Conservation (phyloP, 2,113 vertebrate species). For the Oncorhynchus tshawytscha region DNA sequence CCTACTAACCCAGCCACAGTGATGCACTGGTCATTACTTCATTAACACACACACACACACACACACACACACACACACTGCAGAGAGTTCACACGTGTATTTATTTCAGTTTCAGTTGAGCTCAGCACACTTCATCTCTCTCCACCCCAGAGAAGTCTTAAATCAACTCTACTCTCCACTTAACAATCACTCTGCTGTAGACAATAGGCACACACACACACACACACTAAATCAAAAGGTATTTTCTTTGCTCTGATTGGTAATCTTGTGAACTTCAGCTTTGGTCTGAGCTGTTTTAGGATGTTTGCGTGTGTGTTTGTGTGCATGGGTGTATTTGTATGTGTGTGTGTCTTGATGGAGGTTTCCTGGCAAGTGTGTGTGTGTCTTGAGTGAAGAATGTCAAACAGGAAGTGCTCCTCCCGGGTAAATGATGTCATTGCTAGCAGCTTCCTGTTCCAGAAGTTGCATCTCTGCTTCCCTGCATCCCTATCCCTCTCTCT, state of each 20-base stretch:
- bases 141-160: background rate
- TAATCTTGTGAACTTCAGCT: background rate
- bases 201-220: slow-evolving; percentile 33
- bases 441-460: slow-evolving; percentile 63
- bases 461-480: no score
- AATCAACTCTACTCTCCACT: background rate
- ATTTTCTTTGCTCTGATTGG: background rate
- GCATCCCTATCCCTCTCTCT: no score
- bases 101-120: background rate
- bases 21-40: slow-evolving; percentile 76
- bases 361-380: slow-evolving; percentile 70
- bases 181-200: background rate
- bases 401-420: slow-evolving; percentile 75
- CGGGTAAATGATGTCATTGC: slow-evolving; percentile 71
- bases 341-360: slow-evolving; percentile 59
- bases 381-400: slow-evolving; percentile 74
- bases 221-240: background rate
- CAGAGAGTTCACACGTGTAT: background rate
- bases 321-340: background rate
- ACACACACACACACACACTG: slow-evolving; percentile 39
- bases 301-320: background rate
- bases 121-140: background rate
- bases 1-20: slow-evolving; percentile 58
- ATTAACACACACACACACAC: slow-evolving; percentile 50
- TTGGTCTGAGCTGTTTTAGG: background rate